phyloP scores from a whole-genome alignment of 2,888 invertebrate genomes.

The Amiota mariae region DNA sequence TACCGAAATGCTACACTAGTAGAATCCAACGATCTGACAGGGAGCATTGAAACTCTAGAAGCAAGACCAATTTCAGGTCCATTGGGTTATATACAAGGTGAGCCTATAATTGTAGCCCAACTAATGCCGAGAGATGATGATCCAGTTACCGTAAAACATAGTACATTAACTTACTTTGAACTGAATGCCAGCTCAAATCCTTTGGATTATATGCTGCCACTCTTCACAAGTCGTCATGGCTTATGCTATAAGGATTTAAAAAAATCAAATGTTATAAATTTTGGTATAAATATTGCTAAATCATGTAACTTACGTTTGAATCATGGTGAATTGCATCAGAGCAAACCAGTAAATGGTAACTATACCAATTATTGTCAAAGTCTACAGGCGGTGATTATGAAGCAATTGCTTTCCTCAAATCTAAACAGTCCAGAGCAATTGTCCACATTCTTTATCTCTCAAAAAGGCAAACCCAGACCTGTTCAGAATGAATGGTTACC shows the following conservation, averaged over 20 bases:
- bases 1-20: slow-evolving; percentile 45
- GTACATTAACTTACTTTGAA: slow-evolving; percentile 62
- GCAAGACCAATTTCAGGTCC: slow-evolving; percentile 58
- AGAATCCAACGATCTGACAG: neutral
- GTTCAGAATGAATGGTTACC: slow-evolving; percentile 61
- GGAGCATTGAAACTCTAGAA: neutral
- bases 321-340: slow-evolving; percentile 37
- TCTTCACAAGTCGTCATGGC: slow-evolving; percentile 45
- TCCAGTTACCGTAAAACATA: slow-evolving; percentile 39
- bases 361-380: slow-evolving; percentile 65
- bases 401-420: slow-evolving; percentile 48
- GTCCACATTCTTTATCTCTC: slow-evolving; percentile 57
- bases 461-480: slow-evolving; percentile 65
- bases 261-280: slow-evolving; percentile 52
- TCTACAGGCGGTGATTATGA: slow-evolving; percentile 58
- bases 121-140: slow-evolving; percentile 50
- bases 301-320: slow-evolving; percentile 60
- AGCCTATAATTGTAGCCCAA: slow-evolving; percentile 62
- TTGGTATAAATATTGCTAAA: slow-evolving; percentile 62
- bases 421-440: slow-evolving; percentile 44
- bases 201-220: slow-evolving; percentile 44
- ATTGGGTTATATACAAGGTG: slow-evolving; percentile 64
- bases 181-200: slow-evolving; percentile 37
- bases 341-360: slow-evolving; percentile 48
- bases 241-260: slow-evolving; percentile 38